A percentile compares a stretch with the other conserved stretches of the same genome.
These are phyloP conservation scores for Circaetus cinerascens DNA, from an alignment of 2,113 vertebrate genomes.

Conservation along the genomic window DNA sequence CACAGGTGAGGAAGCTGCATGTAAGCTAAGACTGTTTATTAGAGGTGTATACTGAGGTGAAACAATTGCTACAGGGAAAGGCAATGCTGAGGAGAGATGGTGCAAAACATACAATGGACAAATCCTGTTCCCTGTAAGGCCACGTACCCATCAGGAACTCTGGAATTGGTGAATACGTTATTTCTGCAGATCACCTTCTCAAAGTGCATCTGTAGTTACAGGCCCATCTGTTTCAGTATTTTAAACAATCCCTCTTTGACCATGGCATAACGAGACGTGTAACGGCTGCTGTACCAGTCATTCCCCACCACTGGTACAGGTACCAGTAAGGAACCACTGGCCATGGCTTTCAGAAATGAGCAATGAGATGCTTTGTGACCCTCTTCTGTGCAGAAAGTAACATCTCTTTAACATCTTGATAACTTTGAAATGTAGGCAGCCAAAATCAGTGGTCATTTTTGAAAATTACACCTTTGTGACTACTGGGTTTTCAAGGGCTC, in stretches of 20 bases:
- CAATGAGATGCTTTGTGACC: neutral
- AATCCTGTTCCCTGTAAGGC: neutral
- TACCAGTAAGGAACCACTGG: neutral
- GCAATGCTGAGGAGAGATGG: neutral
- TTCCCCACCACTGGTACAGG: neutral
- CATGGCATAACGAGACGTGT: fast-evolving
- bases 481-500: neutral
- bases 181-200: neutral
- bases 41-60: neutral
- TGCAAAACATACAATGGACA: neutral
- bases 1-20: neutral
- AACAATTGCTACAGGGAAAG: neutral
- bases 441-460: neutral
- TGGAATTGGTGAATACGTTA: fast-evolving
- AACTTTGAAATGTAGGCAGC: neutral
- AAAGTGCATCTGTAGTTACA: neutral
- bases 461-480: fast-evolving
- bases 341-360: neutral
- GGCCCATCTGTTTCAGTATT: neutral
- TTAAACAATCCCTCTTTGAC: neutral
- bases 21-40: neutral
- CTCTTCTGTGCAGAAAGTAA: neutral
- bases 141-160: neutral
- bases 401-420: neutral
- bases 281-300: neutral